phyloP scores from a whole-genome alignment of 1,140 invertebrate species.

The Brachionus calyciflorus region DNA sequence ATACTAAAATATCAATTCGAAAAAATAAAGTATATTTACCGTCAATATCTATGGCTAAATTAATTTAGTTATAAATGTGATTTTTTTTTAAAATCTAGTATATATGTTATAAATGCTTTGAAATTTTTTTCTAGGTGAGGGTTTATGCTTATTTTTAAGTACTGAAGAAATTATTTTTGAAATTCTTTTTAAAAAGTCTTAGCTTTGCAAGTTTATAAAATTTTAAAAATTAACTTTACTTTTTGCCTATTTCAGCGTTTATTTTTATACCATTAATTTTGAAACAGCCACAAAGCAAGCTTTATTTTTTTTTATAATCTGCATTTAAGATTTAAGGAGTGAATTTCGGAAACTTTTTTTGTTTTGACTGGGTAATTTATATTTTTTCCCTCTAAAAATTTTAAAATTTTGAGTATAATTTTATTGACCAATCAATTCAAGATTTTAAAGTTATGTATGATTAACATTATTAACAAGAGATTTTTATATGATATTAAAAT shows the following conservation, averaged over 20 bases:
- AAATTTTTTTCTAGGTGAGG: slow-evolving; percentile 23
- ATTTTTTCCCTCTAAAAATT: too few species aligned
- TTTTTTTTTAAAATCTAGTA: slow-evolving; percentile 19
- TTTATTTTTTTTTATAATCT: too few species aligned
- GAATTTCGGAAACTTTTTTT: too few species aligned
- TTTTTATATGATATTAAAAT: too few species aligned
- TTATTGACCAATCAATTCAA: too few species aligned
- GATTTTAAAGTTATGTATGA: too few species aligned
- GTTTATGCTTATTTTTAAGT: slow-evolving; percentile 39
- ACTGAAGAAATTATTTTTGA: background rate
- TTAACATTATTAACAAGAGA: too few species aligned
- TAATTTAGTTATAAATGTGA: slow-evolving; percentile 14
- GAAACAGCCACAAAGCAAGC: too few species aligned
- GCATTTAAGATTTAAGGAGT: too few species aligned
- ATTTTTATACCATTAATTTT: too few species aligned
- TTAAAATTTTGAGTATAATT: too few species aligned
- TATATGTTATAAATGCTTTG: background rate
- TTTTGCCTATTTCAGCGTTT: background rate
- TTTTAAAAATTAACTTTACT: background rate
- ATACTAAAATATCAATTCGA: background rate
- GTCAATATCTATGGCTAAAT: slow-evolving; percentile 43
- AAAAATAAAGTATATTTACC: slow-evolving; percentile 3
- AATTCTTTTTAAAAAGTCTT: background rate
- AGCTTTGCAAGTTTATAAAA: background rate
- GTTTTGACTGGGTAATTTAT: too few species aligned